Evolutionary conservation across 1,140 invertebrate genomes (phyloP).

Genomic region (Scylla paramamosain): DNA sequence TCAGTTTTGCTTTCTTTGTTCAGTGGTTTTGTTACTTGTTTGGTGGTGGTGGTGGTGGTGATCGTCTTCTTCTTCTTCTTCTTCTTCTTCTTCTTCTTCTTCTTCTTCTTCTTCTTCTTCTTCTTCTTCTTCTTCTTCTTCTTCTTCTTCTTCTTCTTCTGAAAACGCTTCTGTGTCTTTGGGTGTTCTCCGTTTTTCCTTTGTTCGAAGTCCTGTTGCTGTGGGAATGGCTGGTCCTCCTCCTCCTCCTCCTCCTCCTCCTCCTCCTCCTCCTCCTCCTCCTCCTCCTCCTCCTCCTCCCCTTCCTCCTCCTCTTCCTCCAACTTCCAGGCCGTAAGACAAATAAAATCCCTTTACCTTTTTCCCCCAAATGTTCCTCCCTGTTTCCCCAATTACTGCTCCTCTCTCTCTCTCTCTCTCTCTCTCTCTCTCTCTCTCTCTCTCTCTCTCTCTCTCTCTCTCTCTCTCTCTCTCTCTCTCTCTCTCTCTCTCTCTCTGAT

Average conservation of each 20-base stretch:
- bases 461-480: conserved; percentile 51
- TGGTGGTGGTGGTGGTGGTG: too few species aligned
- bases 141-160: too few species aligned
- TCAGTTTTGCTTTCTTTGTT: too few species aligned
- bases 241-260: not conserved
- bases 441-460: conserved; percentile 52
- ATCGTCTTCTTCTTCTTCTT: too few species aligned
- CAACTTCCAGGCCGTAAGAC: not conserved
- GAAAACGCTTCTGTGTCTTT: too few species aligned
- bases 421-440: conserved; percentile 10
- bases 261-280: conserved; percentile 11
- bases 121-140: too few species aligned
- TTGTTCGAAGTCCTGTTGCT: too few species aligned
- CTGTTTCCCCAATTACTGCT: conserved; percentile 29
- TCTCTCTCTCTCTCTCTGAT: conserved; percentile 29
- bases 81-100: too few species aligned
- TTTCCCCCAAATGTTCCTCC: not conserved
- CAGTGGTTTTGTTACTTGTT: too few species aligned
- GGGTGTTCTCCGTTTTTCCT: too few species aligned
- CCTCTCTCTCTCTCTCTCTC: not conserved
- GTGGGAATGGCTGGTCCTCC: not conserved
- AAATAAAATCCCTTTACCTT: not conserved
- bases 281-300: conserved; percentile 9
- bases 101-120: too few species aligned
- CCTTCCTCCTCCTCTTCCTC: not conserved